Evolutionary conservation across 92 coral and sea anemone species (phyloP).

Genomic region (Siderastrea radians): DNA sequence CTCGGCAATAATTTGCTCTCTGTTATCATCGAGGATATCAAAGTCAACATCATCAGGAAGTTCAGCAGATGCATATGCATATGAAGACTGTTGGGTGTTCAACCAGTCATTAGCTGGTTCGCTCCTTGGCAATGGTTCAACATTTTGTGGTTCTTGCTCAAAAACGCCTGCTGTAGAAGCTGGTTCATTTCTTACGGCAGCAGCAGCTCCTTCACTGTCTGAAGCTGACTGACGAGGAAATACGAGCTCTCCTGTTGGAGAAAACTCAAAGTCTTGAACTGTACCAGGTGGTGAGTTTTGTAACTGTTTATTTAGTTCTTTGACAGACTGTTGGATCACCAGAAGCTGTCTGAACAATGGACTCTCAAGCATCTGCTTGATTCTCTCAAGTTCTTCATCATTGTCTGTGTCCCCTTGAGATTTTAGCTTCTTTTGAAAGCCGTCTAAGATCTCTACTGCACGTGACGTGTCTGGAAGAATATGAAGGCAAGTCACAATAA

Average conservation of each 20-base stretch:
- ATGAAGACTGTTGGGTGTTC: background rate
- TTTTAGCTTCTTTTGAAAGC: constrained; percentile 83
- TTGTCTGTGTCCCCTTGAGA: constrained; percentile 85
- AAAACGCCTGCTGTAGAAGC: constrained; percentile 62
- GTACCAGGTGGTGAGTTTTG: constrained; percentile 68
- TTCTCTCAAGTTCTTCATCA: constrained; percentile 86
- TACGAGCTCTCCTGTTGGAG: constrained; percentile 92
- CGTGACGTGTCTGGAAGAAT: constrained; percentile 75
- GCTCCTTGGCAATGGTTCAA: background rate
- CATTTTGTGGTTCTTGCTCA: constrained; percentile 36
- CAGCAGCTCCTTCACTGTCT: background rate
- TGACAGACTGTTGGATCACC: constrained; percentile 88
- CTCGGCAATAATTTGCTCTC: constrained; percentile 70
- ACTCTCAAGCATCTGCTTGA: constrained; percentile 92
- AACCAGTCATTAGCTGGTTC: background rate
- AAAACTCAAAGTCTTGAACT: constrained; percentile 90
- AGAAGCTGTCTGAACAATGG: constrained; percentile 92
- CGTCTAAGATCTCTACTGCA: constrained; percentile 90
- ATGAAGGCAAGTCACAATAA: too few species aligned
- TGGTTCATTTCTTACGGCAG: constrained; percentile 27
- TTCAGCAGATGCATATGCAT: constrained; percentile 25
- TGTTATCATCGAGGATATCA: constrained; percentile 67
- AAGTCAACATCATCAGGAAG: constrained; percentile 53
- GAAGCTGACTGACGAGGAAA: constrained; percentile 69
- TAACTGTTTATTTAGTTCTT: constrained; percentile 82